Evolutionary conservation across 1,140 invertebrate genomes (phyloP).

Genomic region (Anastrepha ludens): DNA sequence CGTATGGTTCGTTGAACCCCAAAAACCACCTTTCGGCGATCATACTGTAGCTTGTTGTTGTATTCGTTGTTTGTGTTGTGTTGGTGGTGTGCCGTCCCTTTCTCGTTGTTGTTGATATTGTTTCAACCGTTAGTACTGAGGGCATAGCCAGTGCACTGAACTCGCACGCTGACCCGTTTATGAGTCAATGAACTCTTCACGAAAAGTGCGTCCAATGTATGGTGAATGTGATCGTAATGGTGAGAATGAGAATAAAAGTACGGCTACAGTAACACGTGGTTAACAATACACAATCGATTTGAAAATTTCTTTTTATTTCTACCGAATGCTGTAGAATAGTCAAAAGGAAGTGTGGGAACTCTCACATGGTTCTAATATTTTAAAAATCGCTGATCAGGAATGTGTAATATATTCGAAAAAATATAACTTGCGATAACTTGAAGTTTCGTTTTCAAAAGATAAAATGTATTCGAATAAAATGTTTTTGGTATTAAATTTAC

Average conservation of each 20-base stretch:
- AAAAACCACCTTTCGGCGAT: slow-evolving; percentile 26
- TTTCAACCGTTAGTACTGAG: neutral
- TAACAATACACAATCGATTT: no score
- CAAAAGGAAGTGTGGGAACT: no score
- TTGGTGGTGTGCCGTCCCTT: neutral
- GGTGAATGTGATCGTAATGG: neutral
- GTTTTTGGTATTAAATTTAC: no score
- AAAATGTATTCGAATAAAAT: no score
- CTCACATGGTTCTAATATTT: no score
- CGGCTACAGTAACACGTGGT: neutral
- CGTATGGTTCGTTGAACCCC: slow-evolving; percentile 9
- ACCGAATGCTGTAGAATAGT: no score
- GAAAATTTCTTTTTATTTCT: no score
- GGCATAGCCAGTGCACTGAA: slow-evolving; percentile 10
- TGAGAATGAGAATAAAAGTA: neutral
- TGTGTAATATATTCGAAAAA: no score
- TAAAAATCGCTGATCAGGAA: no score
- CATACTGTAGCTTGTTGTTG: neutral
- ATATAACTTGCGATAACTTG: no score
- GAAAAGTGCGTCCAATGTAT: neutral
- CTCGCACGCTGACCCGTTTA: neutral
- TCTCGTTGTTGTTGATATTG: neutral
- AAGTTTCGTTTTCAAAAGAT: no score
- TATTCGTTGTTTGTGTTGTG: neutral
- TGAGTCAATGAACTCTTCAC: slow-evolving; percentile 5